Conservation (phyloP, 2,113 vertebrate species). For the Halcyon malimbica region DNA sequence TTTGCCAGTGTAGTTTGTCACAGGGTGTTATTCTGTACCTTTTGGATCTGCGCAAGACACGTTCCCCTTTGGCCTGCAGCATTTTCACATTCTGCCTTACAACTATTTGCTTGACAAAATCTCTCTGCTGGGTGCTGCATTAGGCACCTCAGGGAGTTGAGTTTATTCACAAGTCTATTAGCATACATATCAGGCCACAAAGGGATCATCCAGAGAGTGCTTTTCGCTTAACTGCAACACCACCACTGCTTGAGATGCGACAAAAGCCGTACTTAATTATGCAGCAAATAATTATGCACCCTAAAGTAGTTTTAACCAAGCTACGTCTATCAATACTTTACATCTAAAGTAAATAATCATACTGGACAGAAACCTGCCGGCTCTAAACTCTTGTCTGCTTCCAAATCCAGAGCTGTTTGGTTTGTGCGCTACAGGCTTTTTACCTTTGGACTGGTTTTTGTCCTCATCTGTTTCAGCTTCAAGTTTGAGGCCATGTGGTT, state of each 20-base stretch:
- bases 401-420: constrained; percentile 8
- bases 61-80: neutral
- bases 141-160: neutral
- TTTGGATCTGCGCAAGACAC: neutral
- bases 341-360: neutral
- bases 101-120: neutral
- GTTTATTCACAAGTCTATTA: neutral
- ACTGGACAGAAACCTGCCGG: neutral
- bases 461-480: constrained; percentile 65
- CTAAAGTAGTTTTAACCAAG: neutral
- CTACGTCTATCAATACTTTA: neutral
- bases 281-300: neutral
- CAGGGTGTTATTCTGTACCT: neutral
- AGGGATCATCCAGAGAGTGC: neutral
- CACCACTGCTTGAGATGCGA: neutral
- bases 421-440: constrained; percentile 20
- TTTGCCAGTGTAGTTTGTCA: neutral
- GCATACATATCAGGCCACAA: neutral
- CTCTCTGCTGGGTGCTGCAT: neutral
- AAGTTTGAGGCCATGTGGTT: constrained; percentile 4
- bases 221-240: neutral
- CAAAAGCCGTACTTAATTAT: neutral
- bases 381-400: neutral
- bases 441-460: constrained; percentile 46
- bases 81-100: neutral